Conservation (phyloP, 2,888 invertebrate genomes). For the Machimus rusticus region DNA sequence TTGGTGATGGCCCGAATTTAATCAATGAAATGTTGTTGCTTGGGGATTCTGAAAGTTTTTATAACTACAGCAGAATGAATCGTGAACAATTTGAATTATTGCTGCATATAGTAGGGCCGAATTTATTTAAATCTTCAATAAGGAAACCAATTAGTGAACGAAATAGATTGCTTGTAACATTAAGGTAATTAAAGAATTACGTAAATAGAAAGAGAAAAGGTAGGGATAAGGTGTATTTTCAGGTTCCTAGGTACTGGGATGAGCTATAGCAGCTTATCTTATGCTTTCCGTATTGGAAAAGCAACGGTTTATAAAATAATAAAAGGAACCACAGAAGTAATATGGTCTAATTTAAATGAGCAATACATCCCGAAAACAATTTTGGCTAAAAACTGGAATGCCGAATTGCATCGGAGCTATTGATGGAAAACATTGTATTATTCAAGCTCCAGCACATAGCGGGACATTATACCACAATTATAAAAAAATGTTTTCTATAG, state of each 20-base stretch:
- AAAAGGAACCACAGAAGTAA: slow-evolving; percentile 4
- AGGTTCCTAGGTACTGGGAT: background rate
- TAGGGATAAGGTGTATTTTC: background rate
- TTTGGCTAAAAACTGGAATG: slow-evolving; percentile 49
- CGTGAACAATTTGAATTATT: background rate
- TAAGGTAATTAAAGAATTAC: background rate
- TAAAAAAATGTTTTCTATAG: slow-evolving; percentile 48
- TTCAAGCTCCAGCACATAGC: slow-evolving; percentile 49
- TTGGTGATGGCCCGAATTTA: background rate
- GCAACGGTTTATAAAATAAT: background rate
- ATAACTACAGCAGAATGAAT: background rate
- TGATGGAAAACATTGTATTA: slow-evolving; percentile 51
- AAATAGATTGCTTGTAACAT: background rate
- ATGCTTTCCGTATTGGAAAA: background rate
- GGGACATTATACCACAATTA: slow-evolving; percentile 50
- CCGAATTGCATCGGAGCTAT: slow-evolving; percentile 51
- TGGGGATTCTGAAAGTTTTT: background rate
- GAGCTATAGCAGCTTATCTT: background rate
- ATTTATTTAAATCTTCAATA: background rate
- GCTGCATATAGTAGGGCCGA: background rate
- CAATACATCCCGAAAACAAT: slow-evolving; percentile 44
- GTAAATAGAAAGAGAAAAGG: background rate
- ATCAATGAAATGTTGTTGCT: background rate
- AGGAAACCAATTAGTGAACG: background rate
- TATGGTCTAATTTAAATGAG: background rate